A percentile compares a stretch with the other conserved stretches of the same genome.
Conservation (phyloP, 2,888 invertebrate species). For the Phortica magna region DNA sequence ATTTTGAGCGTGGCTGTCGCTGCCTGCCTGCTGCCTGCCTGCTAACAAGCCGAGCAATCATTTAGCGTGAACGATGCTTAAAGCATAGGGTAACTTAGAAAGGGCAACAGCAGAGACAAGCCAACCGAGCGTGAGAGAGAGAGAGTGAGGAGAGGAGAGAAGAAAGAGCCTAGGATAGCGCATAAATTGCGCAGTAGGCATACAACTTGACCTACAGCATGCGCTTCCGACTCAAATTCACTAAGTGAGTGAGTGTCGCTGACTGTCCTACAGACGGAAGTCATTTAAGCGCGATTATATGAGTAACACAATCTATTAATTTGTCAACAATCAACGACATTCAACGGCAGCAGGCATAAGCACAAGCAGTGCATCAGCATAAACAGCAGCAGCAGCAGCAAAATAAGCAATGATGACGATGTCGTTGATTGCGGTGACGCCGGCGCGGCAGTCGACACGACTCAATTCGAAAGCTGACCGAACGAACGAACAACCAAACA, state of each 20-base stretch:
- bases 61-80: conserved; percentile 14
- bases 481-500: conserved; percentile 30
- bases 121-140: neutral
- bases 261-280: conserved; percentile 3
- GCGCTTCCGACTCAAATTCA: conserved; percentile 41
- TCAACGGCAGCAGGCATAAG: conserved; percentile 17
- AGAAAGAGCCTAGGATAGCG: too few relatives aligned
- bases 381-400: conserved; percentile 47
- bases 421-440: conserved; percentile 36
- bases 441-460: conserved; percentile 43
- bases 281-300: conserved; percentile 73
- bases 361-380: conserved; percentile 33
- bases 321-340: conserved; percentile 71
- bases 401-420: neutral
- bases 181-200: conserved; percentile 8
- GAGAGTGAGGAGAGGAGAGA: neutral
- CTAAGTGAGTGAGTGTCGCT: neutral
- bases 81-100: conserved; percentile 2
- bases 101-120: too few relatives aligned
- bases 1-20: too few relatives aligned
- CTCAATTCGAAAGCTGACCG: conserved; percentile 47
- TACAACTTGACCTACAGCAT: conserved; percentile 23
- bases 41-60: conserved; percentile 1
- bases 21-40: neutral
- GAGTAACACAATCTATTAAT: conserved; percentile 76